Evolutionary conservation across 2,888 invertebrate species (phyloP), one percentile per base, ranked within the genome.

Genomic region (Euclidia mi): DNA sequence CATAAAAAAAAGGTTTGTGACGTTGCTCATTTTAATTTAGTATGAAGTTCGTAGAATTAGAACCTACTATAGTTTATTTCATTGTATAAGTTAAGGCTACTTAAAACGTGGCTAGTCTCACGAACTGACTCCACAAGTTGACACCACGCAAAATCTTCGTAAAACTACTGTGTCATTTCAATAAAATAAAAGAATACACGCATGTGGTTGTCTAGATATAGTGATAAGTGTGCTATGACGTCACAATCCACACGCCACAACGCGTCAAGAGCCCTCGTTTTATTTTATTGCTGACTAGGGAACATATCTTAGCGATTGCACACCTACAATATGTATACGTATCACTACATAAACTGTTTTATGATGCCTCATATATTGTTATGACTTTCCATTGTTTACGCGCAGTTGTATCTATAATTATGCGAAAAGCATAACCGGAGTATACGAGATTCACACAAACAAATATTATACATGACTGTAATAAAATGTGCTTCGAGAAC

Each of bases 261-360:
- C 50, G 44, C 70, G 63, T 48, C 66, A 53, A 72, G 71, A 69
- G 72, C 75, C 78, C 82, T 85, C 82, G 69, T 87, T 87, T 82
- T 72, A 82, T 85, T 87, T 87, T 88, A 89, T 87, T 79, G 73
- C 79, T 56, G 65, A 56, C 75, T 65, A 55, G 75, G 71, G 75
- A 70, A 56, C 69, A 69, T 72, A 68, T 66, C 61, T 52, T 46
- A 55, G 46, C 51, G 53, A 65, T 56, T 48, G 55, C 25, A 47
- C 40, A 61, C 60, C 52, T 47, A 71, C 56, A 63, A 58, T 65
- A 52, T 64, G 55, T 66, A 56, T 29, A 34, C 20, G 44, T 31
- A 20, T 45, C 12, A 20, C 11, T 61, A 42, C 46, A 63, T 70
- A 71, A 72, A 63, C 63, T 45, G 37, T 69, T 68, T 76, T 69